A percentile compares a stretch with the other conserved stretches of the same genome.
phyloP scores from a whole-genome alignment of 2,888 invertebrate genomes.

The Eupithecia subumbrata region DNA sequence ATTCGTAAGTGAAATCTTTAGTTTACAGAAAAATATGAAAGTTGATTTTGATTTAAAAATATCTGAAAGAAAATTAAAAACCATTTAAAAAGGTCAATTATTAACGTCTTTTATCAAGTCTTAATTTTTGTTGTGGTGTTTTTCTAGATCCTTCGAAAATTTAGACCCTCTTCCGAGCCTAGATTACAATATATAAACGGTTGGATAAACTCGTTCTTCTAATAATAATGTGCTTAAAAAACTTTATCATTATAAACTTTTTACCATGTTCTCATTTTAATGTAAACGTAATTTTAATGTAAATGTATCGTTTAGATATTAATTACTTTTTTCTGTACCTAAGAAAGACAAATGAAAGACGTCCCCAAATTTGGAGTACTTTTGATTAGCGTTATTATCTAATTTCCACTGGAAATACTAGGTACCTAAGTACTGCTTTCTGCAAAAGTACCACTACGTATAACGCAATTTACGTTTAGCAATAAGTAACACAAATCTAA shows the following conservation, averaged over 20 bases:
- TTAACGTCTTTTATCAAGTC: background rate
- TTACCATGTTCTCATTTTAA: background rate
- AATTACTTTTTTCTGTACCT: background rate
- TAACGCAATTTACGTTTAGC: constrained; percentile 29
- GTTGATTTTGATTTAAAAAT: background rate
- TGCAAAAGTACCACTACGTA: constrained; percentile 14
- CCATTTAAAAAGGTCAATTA: background rate
- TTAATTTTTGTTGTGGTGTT: background rate
- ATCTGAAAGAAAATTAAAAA: background rate
- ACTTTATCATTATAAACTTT: background rate
- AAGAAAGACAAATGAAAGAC: background rate
- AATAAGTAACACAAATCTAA: constrained; percentile 35
- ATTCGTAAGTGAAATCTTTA: constrained; percentile 68
- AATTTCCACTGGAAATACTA: background rate
- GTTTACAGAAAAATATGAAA: background rate
- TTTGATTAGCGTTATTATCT: background rate
- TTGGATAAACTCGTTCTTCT: background rate
- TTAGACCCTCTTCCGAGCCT: background rate
- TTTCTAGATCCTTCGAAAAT: background rate
- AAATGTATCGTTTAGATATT: background rate
- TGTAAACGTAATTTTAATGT: constrained; percentile 5
- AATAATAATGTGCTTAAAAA: background rate
- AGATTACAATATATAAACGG: background rate
- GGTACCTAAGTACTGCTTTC: background rate
- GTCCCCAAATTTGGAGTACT: background rate